Base-by-base conservation (phyloP, 1,140 invertebrate genomes). In the Orussus abietinus region DNA sequence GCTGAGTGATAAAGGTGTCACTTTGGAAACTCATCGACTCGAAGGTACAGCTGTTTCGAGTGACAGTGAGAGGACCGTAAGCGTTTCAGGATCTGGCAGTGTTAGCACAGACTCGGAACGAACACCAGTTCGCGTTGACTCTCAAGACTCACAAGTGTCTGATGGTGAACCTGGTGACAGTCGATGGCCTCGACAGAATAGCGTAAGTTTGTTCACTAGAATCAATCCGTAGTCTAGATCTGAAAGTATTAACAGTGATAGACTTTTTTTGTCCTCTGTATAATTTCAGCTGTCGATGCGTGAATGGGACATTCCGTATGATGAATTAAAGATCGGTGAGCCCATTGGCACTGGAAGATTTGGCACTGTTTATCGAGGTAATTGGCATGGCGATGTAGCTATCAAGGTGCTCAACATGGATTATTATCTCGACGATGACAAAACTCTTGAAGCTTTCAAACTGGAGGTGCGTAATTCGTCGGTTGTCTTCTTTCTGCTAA, bases 331-430 rank as follows among this genome's bases (percentile, higher is more conserved):
- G 51, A 80, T 96, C 58, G 82, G 83, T 31, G 92, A 96, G 47
- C 76, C 82, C 45, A 88, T 98, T 49, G 95, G 95, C 14, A 86
- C 80, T 15, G 95, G 94, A 9, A 80, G 92, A 45, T 97, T 97
- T 77, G 93, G 93, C 29, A 93, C 87, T 6, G 95, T 98, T 13
- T 92, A 91, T 69, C 82, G 91, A 55, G 96, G 94, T 28, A 85
- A 91, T 57, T 98, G 96, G 95, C 95, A 99, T 75, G 96, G 96
- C 2, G 90, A 94, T 72, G 95, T 99, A 20, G 96, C 96, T n/a
- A 90, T 99, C 39, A 99, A 99, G 78, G 80, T 96, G 53, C 75
- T 98, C 36, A 91, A 96, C 66, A 94, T 96, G 80, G 88, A 92
- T 63, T 69, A 74, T 62, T 88, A 92, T 62, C 76, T 89, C 7